Evolutionary conservation across 1,140 invertebrate species (phyloP).

Genomic region (Elymnias hypermnestra): DNA sequence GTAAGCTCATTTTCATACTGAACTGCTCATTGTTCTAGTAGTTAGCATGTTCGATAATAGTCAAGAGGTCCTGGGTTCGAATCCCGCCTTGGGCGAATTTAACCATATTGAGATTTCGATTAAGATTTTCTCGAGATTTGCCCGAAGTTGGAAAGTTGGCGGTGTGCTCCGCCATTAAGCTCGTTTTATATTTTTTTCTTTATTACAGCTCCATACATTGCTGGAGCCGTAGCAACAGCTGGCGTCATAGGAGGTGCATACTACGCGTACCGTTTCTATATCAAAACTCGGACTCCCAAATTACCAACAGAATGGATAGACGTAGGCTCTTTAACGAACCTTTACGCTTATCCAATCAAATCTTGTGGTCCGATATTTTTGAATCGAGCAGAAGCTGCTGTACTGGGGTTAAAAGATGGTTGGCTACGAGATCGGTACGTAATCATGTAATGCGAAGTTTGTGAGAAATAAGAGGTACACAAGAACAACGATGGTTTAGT

Average conservation of each 20-base stretch:
- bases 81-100: too few relatives aligned
- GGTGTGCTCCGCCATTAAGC: too few relatives aligned
- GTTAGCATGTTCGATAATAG: too few relatives aligned
- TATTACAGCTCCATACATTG: constrained; percentile 29
- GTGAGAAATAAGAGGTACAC: too few relatives aligned
- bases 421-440: constrained; percentile 75
- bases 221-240: constrained; percentile 32
- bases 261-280: constrained; percentile 37
- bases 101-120: too few relatives aligned
- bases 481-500: too few relatives aligned
- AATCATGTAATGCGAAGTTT: too few relatives aligned
- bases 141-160: too few relatives aligned
- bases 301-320: constrained; percentile 54
- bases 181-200: background rate
- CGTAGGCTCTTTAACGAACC: constrained; percentile 74
- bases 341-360: constrained; percentile 76
- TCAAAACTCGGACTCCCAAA: constrained; percentile 28
- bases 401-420: constrained; percentile 69
- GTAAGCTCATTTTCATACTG: too few relatives aligned
- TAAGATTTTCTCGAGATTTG: too few relatives aligned
- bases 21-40: too few relatives aligned
- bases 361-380: constrained; percentile 68
- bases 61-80: too few relatives aligned
- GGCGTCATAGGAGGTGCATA: constrained; percentile 43
- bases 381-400: constrained; percentile 66